Percentiles rank a stretch among this genome's conserved stretches.
These are phyloP conservation scores for Timema podura DNA, from an alignment of 2,888 invertebrate species.

Conservation along the genomic window DNA sequence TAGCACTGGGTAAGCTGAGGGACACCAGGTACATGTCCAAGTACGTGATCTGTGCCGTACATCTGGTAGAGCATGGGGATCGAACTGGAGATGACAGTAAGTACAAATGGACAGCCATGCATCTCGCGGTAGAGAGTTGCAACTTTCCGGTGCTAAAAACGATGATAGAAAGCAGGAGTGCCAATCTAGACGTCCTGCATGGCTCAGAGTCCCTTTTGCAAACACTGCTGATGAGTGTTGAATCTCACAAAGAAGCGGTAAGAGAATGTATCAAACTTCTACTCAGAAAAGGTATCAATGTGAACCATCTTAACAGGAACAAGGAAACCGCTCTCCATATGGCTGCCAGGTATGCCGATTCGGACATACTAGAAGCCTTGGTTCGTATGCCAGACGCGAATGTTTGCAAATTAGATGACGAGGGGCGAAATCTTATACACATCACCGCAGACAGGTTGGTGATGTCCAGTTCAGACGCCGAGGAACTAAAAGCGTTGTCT, in stretches of 20 bases:
- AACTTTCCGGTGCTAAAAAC: neutral
- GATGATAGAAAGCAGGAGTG: neutral
- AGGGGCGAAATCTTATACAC: neutral
- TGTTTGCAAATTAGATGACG: neutral
- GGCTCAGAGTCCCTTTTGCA: neutral
- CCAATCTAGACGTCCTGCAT: neutral
- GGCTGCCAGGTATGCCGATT: neutral
- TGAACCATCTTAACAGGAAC: neutral
- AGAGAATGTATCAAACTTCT: neutral
- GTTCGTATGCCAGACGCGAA: neutral
- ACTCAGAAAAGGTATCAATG: neutral
- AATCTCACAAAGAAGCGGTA: neutral
- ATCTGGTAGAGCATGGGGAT: conserved; percentile 5
- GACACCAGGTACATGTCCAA: neutral
- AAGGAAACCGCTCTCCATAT: neutral
- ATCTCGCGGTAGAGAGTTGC: neutral
- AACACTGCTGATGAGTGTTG: neutral
- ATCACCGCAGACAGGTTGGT: neutral
- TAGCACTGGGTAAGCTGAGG: neutral
- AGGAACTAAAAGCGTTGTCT: neutral
- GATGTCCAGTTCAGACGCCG: neutral
- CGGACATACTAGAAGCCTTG: neutral
- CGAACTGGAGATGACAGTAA: neutral
- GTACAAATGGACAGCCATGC: neutral
- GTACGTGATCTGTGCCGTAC: neutral